phyloP scores from a whole-genome alignment of 2,888 invertebrate genomes.

The Hirtodrosophila confusa region DNA sequence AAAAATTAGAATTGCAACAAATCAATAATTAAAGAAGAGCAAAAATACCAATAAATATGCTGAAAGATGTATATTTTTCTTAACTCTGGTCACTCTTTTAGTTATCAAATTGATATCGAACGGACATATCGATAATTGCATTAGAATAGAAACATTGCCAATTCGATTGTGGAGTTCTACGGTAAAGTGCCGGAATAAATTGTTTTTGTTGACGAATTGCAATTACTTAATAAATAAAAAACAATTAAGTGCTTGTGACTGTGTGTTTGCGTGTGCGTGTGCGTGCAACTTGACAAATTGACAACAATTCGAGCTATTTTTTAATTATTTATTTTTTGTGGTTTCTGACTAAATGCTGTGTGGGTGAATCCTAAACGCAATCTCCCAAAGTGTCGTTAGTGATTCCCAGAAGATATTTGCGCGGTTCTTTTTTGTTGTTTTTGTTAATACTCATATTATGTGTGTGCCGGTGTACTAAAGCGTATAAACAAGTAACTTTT shows the following conservation, averaged over 20 bases:
- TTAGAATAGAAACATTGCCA: slow-evolving; percentile 33
- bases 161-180: slow-evolving; percentile 55
- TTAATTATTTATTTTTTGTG: slow-evolving; percentile 20
- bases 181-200: slow-evolving; percentile 56
- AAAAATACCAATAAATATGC: too few relatives aligned
- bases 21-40: too few relatives aligned
- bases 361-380: slow-evolving; percentile 23
- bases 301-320: slow-evolving; percentile 14
- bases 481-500: too few relatives aligned
- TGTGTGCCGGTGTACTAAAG: slow-evolving; percentile 2
- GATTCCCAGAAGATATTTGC: slow-evolving; percentile 11
- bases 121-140: slow-evolving; percentile 30
- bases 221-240: slow-evolving; percentile 23
- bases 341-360: slow-evolving; percentile 1
- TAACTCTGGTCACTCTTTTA: slow-evolving; percentile 29
- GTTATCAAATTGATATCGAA: slow-evolving; percentile 7
- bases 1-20: too few relatives aligned
- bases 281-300: slow-evolving; percentile 13
- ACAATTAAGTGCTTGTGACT: slow-evolving; percentile 21
- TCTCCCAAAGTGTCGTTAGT: slow-evolving; percentile 3
- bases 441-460: neutral
- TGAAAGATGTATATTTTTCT: too few relatives aligned
- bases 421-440: slow-evolving; percentile 28
- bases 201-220: slow-evolving; percentile 23
- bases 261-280: slow-evolving; percentile 16